Conservation (phyloP, 1,140 invertebrate species). For the Helicoverpa armigera region DNA sequence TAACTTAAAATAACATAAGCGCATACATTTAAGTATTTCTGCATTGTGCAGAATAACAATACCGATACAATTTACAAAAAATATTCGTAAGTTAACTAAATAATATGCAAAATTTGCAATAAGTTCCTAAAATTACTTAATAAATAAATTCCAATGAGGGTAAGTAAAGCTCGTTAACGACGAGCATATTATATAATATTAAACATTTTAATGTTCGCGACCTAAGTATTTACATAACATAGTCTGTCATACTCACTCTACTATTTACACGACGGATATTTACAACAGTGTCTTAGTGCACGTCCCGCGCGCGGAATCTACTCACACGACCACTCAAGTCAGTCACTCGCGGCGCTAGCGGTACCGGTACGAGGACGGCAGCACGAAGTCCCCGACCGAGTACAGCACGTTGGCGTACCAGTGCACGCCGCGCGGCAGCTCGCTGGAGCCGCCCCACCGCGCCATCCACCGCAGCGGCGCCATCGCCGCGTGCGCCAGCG, state of each 20-base stretch:
- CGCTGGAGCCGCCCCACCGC: conserved; percentile 61
- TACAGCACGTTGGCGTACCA: conserved; percentile 95
- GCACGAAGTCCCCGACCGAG: conserved; percentile 89
- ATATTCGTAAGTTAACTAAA: conserved; percentile 75
- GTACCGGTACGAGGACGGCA: conserved; percentile 88
- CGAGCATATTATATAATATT: conserved; percentile 55
- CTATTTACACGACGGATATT: conserved; percentile 72
- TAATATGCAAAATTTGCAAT: conserved; percentile 75
- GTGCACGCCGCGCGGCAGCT: conserved; percentile 89
- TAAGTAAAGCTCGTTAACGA: conserved; percentile 57
- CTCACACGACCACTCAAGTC: conserved; percentile 57
- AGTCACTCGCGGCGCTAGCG: conserved; percentile 62
- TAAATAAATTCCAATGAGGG: conserved; percentile 77
- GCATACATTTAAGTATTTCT: conserved; percentile 86
- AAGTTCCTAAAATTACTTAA: conserved; percentile 77
- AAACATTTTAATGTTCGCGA: conserved; percentile 61
- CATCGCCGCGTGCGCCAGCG: conserved; percentile 94
- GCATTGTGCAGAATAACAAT: conserved; percentile 87
- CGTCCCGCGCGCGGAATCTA: conserved; percentile 75
- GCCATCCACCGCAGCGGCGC: conserved; percentile 90
- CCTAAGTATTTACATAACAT: conserved; percentile 64
- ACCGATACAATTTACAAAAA: conserved; percentile 85
- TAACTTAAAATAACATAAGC: conserved; percentile 83
- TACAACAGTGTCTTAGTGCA: conserved; percentile 69
- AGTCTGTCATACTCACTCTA: conserved; percentile 52